phyloP scores from a whole-genome alignment of 2,797 vertebrate genomes.

The Alfaro cultratus region DNA sequence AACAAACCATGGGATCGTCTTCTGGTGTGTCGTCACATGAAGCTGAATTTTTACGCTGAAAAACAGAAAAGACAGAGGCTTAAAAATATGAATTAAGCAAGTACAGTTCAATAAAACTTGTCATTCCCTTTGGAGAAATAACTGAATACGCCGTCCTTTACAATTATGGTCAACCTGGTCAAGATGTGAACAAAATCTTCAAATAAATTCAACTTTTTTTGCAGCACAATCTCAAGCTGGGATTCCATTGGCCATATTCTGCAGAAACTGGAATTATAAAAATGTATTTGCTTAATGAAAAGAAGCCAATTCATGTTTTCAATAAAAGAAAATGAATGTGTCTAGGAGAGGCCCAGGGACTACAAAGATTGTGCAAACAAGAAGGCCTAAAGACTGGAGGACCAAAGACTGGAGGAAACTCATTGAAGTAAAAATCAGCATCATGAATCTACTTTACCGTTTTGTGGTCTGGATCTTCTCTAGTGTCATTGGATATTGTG shows the following conservation, averaged over 20 bases:
- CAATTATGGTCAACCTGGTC: background rate
- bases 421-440: too few relatives aligned
- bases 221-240: background rate
- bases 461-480: background rate
- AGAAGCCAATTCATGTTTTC: too few relatives aligned
- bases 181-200: background rate
- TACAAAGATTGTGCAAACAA: too few relatives aligned
- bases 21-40: conserved; percentile 15
- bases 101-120: background rate
- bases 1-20: conserved; percentile 24
- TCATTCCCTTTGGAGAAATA: background rate
- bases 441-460: background rate
- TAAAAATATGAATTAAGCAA: background rate
- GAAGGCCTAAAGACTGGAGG: too few relatives aligned
- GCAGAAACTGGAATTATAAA: too few relatives aligned
- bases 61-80: background rate
- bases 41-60: background rate
- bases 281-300: too few relatives aligned
- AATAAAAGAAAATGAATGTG: too few relatives aligned
- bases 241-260: too few relatives aligned
- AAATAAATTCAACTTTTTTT: background rate
- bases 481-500: background rate
- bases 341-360: background rate
- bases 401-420: background rate
- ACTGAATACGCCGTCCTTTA: background rate